Percentiles rank a stretch among this genome's conserved stretches.
Conservation (phyloP, 2,797 vertebrate genomes). For the Prionace glauca region DNA sequence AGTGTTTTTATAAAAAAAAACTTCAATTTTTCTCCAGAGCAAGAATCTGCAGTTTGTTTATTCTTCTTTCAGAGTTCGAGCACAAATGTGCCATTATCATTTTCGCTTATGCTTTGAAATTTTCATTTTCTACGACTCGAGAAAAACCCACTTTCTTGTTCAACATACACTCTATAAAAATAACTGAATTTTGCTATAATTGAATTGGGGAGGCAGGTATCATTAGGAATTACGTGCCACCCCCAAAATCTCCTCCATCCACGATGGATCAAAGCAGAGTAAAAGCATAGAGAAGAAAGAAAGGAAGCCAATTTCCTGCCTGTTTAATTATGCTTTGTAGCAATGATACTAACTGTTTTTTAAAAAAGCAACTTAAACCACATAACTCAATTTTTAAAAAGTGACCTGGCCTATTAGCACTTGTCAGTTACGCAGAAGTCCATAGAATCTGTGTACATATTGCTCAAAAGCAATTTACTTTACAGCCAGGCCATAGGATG, state of each 20-base stretch:
- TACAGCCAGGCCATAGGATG: too few relatives aligned
- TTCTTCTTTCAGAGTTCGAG: neutral
- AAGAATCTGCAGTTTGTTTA: neutral
- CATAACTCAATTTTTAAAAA: neutral
- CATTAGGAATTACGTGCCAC: neutral
- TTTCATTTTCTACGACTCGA: neutral
- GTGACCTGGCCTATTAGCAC: neutral
- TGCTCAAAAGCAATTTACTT: slow-evolving; percentile 26
- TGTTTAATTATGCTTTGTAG: neutral
- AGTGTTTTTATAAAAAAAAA: neutral
- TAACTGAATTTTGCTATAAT: neutral
- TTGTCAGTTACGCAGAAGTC: neutral
- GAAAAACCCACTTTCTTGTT: neutral
- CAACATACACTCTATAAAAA: neutral
- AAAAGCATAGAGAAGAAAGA: neutral
- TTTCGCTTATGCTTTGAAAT: neutral
- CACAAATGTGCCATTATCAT: neutral
- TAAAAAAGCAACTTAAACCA: neutral
- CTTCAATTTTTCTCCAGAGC: neutral
- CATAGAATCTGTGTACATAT: neutral
- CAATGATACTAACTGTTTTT: neutral
- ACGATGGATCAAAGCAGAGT: neutral
- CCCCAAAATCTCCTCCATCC: neutral
- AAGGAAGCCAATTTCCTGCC: neutral
- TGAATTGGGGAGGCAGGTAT: neutral